phyloP scores from a whole-genome alignment of 2,113 vertebrate species.

The Menura novaehollandiae region DNA sequence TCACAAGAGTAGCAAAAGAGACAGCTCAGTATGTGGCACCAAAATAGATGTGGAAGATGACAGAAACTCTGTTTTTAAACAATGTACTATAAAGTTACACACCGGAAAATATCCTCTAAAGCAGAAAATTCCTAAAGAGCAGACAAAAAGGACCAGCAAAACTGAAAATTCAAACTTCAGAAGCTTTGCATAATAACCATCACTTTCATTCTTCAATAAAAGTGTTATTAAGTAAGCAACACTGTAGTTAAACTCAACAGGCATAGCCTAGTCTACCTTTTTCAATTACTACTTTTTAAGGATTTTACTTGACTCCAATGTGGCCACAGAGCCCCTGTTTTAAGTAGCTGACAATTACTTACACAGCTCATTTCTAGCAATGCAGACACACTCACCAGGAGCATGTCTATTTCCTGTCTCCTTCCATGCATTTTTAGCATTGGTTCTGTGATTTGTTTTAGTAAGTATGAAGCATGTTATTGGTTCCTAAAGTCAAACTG shows the following conservation, averaged over 20 bases:
- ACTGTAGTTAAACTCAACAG: not conserved
- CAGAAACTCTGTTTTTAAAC: constrained; percentile 9
- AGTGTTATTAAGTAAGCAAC: not conserved
- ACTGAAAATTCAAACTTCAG: not conserved
- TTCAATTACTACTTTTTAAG: not conserved
- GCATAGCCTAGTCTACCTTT: not conserved
- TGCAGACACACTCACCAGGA: not conserved
- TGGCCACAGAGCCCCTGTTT: not conserved
- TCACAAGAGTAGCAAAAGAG: constrained; percentile 34
- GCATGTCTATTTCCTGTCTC: not conserved
- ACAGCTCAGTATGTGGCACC: constrained; percentile 25
- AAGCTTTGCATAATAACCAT: not conserved
- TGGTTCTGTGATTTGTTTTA: not conserved
- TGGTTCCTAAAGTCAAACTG: not conserved
- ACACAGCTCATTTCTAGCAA: not conserved
- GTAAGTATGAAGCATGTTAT: not conserved
- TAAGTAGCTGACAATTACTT: not conserved
- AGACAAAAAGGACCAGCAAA: not conserved
- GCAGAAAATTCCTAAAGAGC: not conserved
- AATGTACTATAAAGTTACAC: not conserved
- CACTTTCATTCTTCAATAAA: not conserved
- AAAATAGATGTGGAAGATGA: constrained; percentile 32
- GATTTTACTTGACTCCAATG: not conserved
- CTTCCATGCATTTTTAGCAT: not conserved
- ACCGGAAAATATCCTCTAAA: not conserved